Evolutionary conservation across 2,888 invertebrate species (phyloP).

Genomic region (Melieria omissa): DNA sequence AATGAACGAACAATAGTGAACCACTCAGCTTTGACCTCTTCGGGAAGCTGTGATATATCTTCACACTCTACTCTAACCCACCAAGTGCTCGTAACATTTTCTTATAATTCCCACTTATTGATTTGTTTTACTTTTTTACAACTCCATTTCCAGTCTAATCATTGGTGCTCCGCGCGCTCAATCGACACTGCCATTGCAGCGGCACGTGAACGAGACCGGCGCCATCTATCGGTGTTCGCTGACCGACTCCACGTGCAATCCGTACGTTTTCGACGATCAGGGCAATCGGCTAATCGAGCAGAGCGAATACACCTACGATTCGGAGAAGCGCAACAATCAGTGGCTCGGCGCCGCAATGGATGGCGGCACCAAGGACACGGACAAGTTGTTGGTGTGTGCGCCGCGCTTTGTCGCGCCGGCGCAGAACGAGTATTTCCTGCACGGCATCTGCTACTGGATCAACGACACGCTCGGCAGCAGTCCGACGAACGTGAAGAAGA

Average conservation of each 20-base stretch:
- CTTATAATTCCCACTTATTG: neutral
- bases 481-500: slow-evolving; percentile 56
- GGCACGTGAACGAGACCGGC: slow-evolving; percentile 68
- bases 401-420: slow-evolving; percentile 61
- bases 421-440: slow-evolving; percentile 59
- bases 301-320: slow-evolving; percentile 59
- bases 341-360: slow-evolving; percentile 70
- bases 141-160: slow-evolving; percentile 63
- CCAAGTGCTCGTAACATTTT: too few species aligned
- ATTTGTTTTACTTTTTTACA: slow-evolving; percentile 41
- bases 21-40: too few species aligned
- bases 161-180: slow-evolving; percentile 71
- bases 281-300: slow-evolving; percentile 59
- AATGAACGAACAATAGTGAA: too few species aligned
- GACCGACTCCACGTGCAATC: slow-evolving; percentile 57
- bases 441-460: slow-evolving; percentile 67
- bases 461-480: slow-evolving; percentile 57
- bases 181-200: slow-evolving; percentile 64
- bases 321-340: slow-evolving; percentile 65
- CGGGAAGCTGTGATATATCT: too few species aligned
- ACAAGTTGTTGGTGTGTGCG: slow-evolving; percentile 67
- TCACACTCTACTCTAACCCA: too few species aligned
- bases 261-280: slow-evolving; percentile 62
- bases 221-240: slow-evolving; percentile 69
- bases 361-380: slow-evolving; percentile 63